Percentiles rank a stretch among this genome's conserved stretches.
These are phyloP conservation scores for Scaptomyza caliginosa DNA, from an alignment of 2,888 invertebrate genomes.

Conservation along the genomic window DNA sequence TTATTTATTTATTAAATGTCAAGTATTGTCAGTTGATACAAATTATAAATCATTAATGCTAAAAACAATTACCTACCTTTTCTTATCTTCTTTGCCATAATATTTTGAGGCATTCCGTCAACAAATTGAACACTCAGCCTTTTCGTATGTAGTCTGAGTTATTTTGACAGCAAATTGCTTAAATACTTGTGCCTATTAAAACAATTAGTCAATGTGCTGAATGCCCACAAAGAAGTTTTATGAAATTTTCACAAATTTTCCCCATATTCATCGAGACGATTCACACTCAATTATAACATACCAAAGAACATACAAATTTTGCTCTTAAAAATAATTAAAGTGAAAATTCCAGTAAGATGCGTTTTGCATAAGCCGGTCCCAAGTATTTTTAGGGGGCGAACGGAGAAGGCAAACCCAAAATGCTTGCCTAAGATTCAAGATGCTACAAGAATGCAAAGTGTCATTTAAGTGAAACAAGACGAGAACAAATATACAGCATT, in stretches of 20 bases:
- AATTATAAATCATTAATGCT: no score
- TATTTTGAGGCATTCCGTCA: conserved; percentile 12
- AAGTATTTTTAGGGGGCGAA: neutral
- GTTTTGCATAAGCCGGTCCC: conserved; percentile 34
- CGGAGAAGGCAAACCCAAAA: conserved; percentile 23
- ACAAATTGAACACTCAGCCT: neutral
- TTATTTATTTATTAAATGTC: neutral
- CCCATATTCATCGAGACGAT: conserved; percentile 75
- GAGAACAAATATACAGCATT: conserved; percentile 69
- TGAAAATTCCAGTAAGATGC: conserved; percentile 63
- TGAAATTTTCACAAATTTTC: conserved; percentile 77
- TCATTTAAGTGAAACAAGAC: conserved; percentile 81
- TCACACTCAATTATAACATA: conserved; percentile 82
- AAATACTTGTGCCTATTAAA: conserved; percentile 61
- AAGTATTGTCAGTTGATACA: neutral
- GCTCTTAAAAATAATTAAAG: conserved; percentile 68
- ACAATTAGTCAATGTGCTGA: conserved; percentile 67
- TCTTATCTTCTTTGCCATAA: neutral
- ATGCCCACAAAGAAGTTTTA: conserved; percentile 50
- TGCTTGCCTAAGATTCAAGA: conserved; percentile 61
- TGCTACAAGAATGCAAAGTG: conserved; percentile 79
- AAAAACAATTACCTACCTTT: no score
- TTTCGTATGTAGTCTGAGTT: conserved; percentile 8
- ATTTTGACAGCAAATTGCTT: conserved; percentile 62
- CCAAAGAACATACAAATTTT: conserved; percentile 74